Base-by-base conservation (phyloP, 2,888 invertebrate species). In the Cistogaster globosa region DNA sequence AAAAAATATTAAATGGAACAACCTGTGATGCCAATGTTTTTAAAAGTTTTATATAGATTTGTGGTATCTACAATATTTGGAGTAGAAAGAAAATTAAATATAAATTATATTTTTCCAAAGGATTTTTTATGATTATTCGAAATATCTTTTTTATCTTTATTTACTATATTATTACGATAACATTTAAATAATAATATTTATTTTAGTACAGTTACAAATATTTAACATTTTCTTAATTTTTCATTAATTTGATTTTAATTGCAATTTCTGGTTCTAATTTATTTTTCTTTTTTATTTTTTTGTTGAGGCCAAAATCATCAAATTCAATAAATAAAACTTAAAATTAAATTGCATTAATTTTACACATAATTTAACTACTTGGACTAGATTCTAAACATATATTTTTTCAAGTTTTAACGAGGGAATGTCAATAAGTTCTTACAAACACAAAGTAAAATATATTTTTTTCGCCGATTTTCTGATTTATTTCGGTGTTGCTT, bases 311-410 rank as follows among this genome's bases (percentile, higher is more conserved):
- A 67, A 75, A 65, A 75, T 75, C 45, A 55, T 51, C 58, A 42
- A 63, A 55, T 60, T 60, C 14, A 22, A 42, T 60, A 67, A 72
- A 71, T 20, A 9, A 72, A 83, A 79, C 51, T 79, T 74, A 83
- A 68, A 78, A 68, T 60, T 48, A 48, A 79, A 74, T 83, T 78
- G 71, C 79, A 80, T 69, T 69, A 74, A 84, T 79, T 79, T 74
- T 75, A 58, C 78, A 84, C 45, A 75, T 71, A 80, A 84, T 80
- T 80, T 84, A 60, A 80, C 80, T 80, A 84, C 80, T 76, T 80
- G 69, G 58, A 71, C 80, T 80, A 79, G 42, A 84, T 63, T 32
- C 53, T 84, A 69, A 74, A 75, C n/a, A n/a, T 69, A 72, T 11
- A 67, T 83, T 20, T 57, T 77, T 65, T 18, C 32, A 14, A 57